Evolutionary conservation across 2,113 vertebrate genomes (phyloP).

Genomic region (Cyanocitta stelleri): DNA sequence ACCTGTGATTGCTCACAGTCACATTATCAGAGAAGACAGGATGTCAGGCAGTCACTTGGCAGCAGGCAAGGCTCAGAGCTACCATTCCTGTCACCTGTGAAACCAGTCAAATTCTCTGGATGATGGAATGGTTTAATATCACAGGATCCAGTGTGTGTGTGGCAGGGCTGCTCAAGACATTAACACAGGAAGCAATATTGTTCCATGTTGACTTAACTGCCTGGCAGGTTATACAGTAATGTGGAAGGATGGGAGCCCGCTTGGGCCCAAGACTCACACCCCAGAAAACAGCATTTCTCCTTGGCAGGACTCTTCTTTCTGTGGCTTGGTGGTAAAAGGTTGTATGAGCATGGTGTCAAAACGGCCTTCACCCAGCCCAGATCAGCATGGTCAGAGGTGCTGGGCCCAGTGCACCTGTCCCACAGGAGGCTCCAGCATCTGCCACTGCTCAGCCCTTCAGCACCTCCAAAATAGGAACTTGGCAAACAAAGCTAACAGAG

Average conservation of each 20-base stretch:
- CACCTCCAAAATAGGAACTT: constrained; percentile 46
- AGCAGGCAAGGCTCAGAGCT: not conserved
- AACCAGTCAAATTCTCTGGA: not conserved
- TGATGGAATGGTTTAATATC: constrained; percentile 29
- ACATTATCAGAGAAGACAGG: not conserved
- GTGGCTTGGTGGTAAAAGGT: not conserved
- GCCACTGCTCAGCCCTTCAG: constrained; percentile 6
- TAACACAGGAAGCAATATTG: not conserved
- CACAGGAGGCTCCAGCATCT: constrained; percentile 16
- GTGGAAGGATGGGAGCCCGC: not conserved
- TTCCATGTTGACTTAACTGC: not conserved
- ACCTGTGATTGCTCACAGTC: not conserved
- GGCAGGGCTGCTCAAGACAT: not conserved
- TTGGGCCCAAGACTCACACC: not conserved
- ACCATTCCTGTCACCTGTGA: not conserved
- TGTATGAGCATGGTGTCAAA: not conserved
- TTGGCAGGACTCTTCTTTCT: not conserved
- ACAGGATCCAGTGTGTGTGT: not conserved
- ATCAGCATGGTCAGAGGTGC: not conserved
- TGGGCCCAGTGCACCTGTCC: not conserved
- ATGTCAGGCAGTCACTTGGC: not conserved
- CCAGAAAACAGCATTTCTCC: not conserved
- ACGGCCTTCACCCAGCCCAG: not conserved
- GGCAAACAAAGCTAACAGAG: constrained; percentile 25
- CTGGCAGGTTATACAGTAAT: not conserved